phyloP scores from a whole-genome alignment of 2,888 invertebrate genomes.

The Drosophila lacicola region DNA sequence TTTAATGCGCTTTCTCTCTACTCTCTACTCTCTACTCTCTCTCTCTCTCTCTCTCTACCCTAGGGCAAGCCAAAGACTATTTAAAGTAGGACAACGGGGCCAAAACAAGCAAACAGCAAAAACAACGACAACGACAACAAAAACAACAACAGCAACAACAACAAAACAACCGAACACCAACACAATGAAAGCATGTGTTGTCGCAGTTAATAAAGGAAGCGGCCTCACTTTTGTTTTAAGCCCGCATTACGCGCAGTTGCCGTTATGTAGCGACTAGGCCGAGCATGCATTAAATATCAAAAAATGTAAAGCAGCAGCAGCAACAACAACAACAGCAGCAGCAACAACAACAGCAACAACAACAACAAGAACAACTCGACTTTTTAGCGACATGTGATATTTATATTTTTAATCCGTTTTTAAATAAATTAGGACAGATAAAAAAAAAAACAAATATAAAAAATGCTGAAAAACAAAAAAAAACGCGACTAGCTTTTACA shows the following conservation, averaged over 20 bases:
- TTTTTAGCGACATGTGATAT: slow-evolving; percentile 2
- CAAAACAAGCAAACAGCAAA: slow-evolving; percentile 44
- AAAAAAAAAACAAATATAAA: too few species aligned
- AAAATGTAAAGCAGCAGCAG: slow-evolving; percentile 40
- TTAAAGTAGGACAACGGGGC: slow-evolving; percentile 77
- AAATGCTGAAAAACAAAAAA: too few species aligned
- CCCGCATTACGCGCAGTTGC: slow-evolving; percentile 73
- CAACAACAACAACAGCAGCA: slow-evolving; percentile 23
- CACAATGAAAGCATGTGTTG: slow-evolving; percentile 74
- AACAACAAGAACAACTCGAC: slow-evolving; percentile 3
- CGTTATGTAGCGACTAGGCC: slow-evolving; percentile 61
- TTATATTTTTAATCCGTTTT: too few species aligned
- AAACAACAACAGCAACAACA: slow-evolving; percentile 33
- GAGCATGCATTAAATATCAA: slow-evolving; percentile 49
- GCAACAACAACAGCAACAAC: slow-evolving; percentile 1
- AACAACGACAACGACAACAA: slow-evolving; percentile 25
- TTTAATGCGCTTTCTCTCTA: slow-evolving; percentile 68
- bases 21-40: slow-evolving; percentile 20
- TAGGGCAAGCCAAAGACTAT: slow-evolving; percentile 69
- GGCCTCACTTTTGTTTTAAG: slow-evolving; percentile 76
- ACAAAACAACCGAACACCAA: slow-evolving; percentile 35
- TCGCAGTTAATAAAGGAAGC: slow-evolving; percentile 76
- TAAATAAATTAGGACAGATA: too few species aligned
- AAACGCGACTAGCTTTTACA: too few species aligned
- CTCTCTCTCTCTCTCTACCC: slow-evolving; percentile 34